Evolutionary conservation across 2,888 invertebrate species (phyloP).

Genomic region (Physocephala rufipes): DNA sequence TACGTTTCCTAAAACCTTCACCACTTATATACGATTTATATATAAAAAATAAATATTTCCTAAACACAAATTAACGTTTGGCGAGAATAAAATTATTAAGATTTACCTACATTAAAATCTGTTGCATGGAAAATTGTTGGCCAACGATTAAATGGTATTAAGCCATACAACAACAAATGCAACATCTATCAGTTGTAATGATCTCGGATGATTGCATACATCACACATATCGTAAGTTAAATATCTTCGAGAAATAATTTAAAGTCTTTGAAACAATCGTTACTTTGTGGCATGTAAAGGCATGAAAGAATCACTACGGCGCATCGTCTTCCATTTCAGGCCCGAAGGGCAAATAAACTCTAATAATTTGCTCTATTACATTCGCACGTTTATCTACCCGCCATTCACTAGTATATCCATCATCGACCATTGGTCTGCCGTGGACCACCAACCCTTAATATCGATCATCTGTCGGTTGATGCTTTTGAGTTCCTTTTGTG

Average conservation of each 20-base stretch:
- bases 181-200: neutral
- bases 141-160: neutral
- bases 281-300: no score
- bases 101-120: constrained; percentile 26
- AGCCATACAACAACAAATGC: neutral
- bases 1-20: no score
- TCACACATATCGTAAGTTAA: no score
- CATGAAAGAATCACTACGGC: no score
- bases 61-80: constrained; percentile 6
- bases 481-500: no score
- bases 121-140: constrained; percentile 15
- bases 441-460: no score
- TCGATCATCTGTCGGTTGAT: no score
- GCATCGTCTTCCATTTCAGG: no score
- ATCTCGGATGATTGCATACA: constrained; percentile 5
- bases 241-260: no score
- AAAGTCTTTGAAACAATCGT: no score
- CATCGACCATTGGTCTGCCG: neutral
- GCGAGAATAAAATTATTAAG: constrained; percentile 21
- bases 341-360: constrained; percentile 3
- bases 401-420: neutral
- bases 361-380: constrained; percentile 26
- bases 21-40: no score
- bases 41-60: neutral
- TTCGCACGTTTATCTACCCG: neutral